Evolutionary conservation across 2,888 invertebrate species (phyloP), one percentile per base, ranked within the genome.

Genomic region (Onthophagus sagittarius): DNA sequence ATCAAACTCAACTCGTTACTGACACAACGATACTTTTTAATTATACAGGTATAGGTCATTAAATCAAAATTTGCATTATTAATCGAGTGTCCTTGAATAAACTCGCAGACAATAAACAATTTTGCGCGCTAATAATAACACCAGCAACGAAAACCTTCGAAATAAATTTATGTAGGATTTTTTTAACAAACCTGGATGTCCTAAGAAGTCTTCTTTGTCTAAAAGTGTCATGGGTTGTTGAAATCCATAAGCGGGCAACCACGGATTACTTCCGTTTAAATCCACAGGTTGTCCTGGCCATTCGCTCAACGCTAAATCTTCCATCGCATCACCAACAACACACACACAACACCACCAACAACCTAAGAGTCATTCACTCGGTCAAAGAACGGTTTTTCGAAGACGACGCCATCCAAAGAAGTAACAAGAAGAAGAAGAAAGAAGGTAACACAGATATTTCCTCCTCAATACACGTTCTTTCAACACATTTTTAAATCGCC

Each of bases 221-320:
- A 85, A 76, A 62, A 85, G 75, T 2, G 79, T 75, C 81, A 90
- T 86, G 75, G 90, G 90, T 84, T 90, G 90, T 86, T 91, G 91
- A 87, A 91, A 93, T 80, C 93, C 93, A 83, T 93, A 93, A 80
- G 93, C 93, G 79, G 93, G 93, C 85, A 92, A 88, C 93, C 93
- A 93, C 82, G 92, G 91, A 87, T 91, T 91, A 82, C 90, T 90
- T 80, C 91, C 91, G 80, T 87, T 83, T 77, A 87, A 77, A 80
- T 85, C 85, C 78, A 84, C 81, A 76, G 89, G 89, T 79, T 89
- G 90, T 81, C 89, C 90, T 72, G 90, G 90, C 91, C 91, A 91
- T 78, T 85, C 85, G 85, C 89, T 84, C 80, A 87, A 90, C 81
- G 89, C 89, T 82, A 90, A 88, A 84, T 91, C 90, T 84, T 90